Evolutionary conservation across 1,140 invertebrate genomes (phyloP).

Genomic region (Cydia splendana): DNA sequence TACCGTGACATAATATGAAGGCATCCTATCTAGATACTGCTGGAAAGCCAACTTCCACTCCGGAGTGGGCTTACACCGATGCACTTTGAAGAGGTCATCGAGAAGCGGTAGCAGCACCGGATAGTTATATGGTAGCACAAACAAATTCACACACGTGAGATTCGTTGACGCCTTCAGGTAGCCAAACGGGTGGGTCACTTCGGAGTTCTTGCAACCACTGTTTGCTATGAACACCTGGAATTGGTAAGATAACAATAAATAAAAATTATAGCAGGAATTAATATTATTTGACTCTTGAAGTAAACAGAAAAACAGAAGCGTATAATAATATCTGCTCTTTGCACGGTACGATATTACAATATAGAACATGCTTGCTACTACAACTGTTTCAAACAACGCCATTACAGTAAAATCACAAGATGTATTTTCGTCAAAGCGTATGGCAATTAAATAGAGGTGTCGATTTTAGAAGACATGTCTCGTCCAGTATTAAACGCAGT

Average conservation of each 20-base stretch:
- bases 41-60: conserved; percentile 96
- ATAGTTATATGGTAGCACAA: conserved; percentile 99
- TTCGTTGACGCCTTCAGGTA: conserved; percentile 99
- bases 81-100: conserved; percentile 95
- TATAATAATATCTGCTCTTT: no score
- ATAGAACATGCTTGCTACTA: no score
- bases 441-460: no score
- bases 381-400: no score
- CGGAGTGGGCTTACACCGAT: conserved; percentile 93
- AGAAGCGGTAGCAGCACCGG: conserved; percentile 95
- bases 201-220: conserved; percentile 90
- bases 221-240: conserved; percentile 93
- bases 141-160: conserved; percentile 96
- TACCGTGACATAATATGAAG: conserved; percentile 96
- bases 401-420: no score
- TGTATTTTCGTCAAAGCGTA: no score
- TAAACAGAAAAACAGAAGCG: no score
- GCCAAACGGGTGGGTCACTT: conserved; percentile 96
- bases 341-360: no score
- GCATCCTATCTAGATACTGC: conserved; percentile 96
- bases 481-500: no score
- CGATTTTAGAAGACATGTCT: no score
- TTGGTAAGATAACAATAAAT: background rate
- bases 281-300: no score
- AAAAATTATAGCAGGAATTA: background rate